phyloP scores from a whole-genome alignment of 2,888 invertebrate genomes.

The Agriopis marginaria region DNA sequence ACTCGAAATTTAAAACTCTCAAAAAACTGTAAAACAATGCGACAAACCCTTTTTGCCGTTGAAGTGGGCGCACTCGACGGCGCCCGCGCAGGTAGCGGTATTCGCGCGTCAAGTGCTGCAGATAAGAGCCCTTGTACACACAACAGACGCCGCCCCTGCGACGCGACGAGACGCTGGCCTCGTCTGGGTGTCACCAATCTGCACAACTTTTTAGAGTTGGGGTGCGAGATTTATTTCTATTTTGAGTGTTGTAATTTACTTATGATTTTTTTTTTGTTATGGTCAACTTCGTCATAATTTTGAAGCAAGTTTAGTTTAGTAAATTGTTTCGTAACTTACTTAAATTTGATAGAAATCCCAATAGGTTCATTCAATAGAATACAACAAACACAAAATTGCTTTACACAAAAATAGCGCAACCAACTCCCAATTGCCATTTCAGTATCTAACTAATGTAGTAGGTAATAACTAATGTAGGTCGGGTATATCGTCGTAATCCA shows the following conservation, averaged over 20 bases:
- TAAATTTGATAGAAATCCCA: no score
- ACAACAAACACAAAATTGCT: no score
- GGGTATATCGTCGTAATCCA: no score
- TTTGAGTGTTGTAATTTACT: neutral
- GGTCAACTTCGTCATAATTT: no score
- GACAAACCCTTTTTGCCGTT: slow-evolving; percentile 65
- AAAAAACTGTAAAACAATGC: slow-evolving; percentile 59
- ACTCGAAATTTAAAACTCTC: slow-evolving; percentile 40
- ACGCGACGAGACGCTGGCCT: slow-evolving; percentile 48
- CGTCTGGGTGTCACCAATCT: slow-evolving; percentile 52
- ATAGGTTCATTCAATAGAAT: no score
- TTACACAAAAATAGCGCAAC: no score
- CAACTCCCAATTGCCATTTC: no score
- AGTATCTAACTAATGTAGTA: no score
- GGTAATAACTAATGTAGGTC: no score
- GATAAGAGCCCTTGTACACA: slow-evolving; percentile 59
- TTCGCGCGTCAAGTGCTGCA: slow-evolving; percentile 67
- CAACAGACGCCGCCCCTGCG: slow-evolving; percentile 49
- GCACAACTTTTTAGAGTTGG: slow-evolving; percentile 25
- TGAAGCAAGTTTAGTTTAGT: no score
- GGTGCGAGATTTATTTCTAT: neutral
- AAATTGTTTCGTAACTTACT: no score
- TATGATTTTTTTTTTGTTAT: neutral
- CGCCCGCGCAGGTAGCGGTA: slow-evolving; percentile 71
- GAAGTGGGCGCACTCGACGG: slow-evolving; percentile 58